phyloP scores from a whole-genome alignment of 2,113 vertebrate species.

The Nothocercus nigrocapillus region DNA sequence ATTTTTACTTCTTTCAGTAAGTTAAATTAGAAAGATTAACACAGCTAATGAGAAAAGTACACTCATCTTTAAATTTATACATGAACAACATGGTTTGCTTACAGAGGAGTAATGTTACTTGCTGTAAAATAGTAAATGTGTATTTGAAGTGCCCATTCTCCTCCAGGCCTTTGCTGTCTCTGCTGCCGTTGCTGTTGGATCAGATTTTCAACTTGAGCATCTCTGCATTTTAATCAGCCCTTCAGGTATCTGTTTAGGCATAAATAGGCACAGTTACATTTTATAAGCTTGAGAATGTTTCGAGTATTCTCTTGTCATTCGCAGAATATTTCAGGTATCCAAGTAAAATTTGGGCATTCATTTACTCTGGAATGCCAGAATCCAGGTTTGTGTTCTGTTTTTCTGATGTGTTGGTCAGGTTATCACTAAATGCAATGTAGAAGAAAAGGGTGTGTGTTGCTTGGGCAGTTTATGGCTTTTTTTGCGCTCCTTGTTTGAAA shows the following conservation, averaged over 20 bases:
- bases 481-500: background rate
- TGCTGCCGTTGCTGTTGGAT: background rate
- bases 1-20: background rate
- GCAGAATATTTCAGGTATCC: background rate
- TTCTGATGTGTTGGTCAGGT: background rate
- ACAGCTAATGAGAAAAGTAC: background rate
- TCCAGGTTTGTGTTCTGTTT: background rate
- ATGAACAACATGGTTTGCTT: background rate
- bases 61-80: too few relatives aligned
- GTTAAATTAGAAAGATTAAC: background rate
- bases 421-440: background rate
- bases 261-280: background rate
- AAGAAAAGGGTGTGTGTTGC: background rate
- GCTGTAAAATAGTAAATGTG: background rate
- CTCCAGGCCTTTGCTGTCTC: fast-evolving
- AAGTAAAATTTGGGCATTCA: background rate
- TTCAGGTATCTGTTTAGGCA: background rate
- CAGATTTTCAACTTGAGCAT: background rate
- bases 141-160: background rate
- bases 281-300: background rate
- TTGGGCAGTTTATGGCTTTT: background rate
- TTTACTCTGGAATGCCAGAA: background rate
- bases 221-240: background rate
- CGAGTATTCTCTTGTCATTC: background rate
- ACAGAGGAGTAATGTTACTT: background rate